Conservation (phyloP, 2,797 vertebrate genomes). For the Coendou prehensilis region DNA sequence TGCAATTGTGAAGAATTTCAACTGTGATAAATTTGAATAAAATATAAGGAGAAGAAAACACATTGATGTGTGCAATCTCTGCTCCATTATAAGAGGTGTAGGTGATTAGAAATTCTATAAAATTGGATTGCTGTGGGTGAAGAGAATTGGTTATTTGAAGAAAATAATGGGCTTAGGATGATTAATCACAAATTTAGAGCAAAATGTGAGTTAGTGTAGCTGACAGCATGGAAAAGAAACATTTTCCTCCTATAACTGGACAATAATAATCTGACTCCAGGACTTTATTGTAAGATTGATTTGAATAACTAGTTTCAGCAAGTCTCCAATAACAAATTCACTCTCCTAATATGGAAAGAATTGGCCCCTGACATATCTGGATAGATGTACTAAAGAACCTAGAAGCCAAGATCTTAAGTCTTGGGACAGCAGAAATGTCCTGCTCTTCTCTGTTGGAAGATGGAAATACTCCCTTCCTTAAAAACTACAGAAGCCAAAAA, state of each 20-base stretch:
- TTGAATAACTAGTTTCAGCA: background rate
- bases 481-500: background rate
- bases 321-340: background rate
- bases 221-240: background rate
- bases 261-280: background rate
- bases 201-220: background rate
- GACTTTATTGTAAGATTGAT: background rate
- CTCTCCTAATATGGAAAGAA: background rate
- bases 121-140: background rate
- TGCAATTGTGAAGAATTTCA: background rate
- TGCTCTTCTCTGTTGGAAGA: background rate
- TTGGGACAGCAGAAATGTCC: background rate
- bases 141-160: background rate
- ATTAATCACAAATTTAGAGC: background rate
- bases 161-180: constrained; percentile 7
- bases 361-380: background rate
- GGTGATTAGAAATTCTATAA: background rate
- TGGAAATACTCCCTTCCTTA: background rate
- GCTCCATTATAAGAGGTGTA: background rate
- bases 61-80: background rate
- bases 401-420: background rate
- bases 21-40: background rate
- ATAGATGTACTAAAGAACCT: background rate
- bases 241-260: background rate
- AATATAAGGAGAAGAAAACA: background rate